These are phyloP conservation scores for Formicarius rufipectus DNA, from an alignment of 2,113 vertebrate genomes.

Conservation along the genomic window DNA sequence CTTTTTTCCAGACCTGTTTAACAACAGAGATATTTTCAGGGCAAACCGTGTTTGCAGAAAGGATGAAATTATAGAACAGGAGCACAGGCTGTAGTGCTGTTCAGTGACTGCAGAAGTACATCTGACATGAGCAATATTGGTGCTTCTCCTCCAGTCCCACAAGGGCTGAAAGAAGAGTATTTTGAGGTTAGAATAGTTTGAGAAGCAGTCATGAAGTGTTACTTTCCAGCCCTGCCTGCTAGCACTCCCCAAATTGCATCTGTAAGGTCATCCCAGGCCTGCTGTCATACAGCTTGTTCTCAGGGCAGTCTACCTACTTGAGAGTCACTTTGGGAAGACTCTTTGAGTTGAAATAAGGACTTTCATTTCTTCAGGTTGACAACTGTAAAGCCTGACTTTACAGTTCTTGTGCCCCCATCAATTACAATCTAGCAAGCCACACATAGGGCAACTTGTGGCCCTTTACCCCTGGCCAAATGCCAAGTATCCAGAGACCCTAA, in stretches of 20 bases:
- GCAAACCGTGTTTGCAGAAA: not conserved
- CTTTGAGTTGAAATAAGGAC: not conserved
- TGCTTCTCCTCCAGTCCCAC: not conserved
- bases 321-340: not conserved
- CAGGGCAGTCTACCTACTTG: too few species aligned
- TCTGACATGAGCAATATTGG: not conserved
- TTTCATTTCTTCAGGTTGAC: not conserved
- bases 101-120: not conserved
- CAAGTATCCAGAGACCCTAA: too few species aligned
- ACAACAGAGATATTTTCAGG: not conserved
- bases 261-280: not conserved
- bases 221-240: not conserved
- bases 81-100: not conserved
- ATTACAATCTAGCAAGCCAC: fast-evolving
- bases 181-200: not conserved
- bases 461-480: too few species aligned
- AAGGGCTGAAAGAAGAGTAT: not conserved
- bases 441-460: too few species aligned
- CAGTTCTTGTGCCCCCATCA: too few species aligned
- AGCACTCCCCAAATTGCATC: too few species aligned
- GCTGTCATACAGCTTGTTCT: not conserved
- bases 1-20: not conserved
- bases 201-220: not conserved
- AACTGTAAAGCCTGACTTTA: not conserved
- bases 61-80: fast-evolving